Percentiles rank a stretch among this genome's conserved stretches.
These are phyloP conservation scores for Tetranychus truncatus DNA, from an alignment of 2,888 invertebrate species.

Conservation along the genomic window DNA sequence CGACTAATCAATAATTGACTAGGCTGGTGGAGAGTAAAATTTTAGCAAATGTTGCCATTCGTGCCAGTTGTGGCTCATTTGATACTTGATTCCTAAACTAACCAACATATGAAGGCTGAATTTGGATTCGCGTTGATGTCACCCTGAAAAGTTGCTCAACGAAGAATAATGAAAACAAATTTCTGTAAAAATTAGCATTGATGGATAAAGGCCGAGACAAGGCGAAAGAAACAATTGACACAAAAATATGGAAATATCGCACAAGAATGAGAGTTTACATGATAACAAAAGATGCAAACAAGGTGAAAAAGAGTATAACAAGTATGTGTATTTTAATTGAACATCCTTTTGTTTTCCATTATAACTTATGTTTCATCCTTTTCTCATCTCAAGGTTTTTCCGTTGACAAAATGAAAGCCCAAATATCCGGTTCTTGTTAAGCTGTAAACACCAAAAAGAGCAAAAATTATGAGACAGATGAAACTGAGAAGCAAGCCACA, in stretches of 20 bases:
- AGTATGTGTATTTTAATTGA: conserved; percentile 20
- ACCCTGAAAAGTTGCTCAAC: too few species aligned
- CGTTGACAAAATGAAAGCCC: conserved; percentile 6
- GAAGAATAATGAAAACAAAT: too few species aligned
- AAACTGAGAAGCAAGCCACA: conserved; percentile 13
- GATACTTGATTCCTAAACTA: too few species aligned
- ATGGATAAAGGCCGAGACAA: too few species aligned
- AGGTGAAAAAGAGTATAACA: conserved; percentile 15
- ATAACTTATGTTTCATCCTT: conserved; percentile 6
- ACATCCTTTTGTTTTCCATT: conserved; percentile 18
- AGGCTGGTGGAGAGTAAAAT: not conserved
- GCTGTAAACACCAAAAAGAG: conserved; percentile 16
- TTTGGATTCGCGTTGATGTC: too few species aligned
- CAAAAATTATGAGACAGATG: conserved; percentile 20
- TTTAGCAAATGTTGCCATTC: too few species aligned
- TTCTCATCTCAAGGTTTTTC: not conserved
- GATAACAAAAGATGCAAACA: conserved; percentile 17
- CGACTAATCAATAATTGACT: not conserved
- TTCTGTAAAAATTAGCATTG: too few species aligned
- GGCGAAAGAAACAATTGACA: too few species aligned
- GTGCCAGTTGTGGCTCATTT: too few species aligned
- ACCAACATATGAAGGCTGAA: too few species aligned
- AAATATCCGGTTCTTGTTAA: conserved; percentile 11
- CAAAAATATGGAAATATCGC: too few species aligned
- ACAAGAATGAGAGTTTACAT: conserved; percentile 7